phyloP scores from a whole-genome alignment of 1,140 invertebrate genomes.

The Dendroctonus ponderosae region DNA sequence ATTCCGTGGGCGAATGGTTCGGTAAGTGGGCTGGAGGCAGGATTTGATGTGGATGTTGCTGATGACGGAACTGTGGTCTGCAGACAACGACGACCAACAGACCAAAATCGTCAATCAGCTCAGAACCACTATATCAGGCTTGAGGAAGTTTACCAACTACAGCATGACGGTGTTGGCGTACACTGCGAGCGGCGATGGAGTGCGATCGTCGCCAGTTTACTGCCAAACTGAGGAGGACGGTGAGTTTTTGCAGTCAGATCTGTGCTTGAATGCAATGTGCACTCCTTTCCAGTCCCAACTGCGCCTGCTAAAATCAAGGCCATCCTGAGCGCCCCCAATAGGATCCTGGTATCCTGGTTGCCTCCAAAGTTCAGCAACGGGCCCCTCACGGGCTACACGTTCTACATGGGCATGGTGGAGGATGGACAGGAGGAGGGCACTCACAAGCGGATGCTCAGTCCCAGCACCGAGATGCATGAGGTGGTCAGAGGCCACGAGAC shows the following conservation, averaged over 20 bases:
- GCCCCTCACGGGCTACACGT: constrained; percentile 72
- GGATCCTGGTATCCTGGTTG: constrained; percentile 86
- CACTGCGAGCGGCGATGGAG: constrained; percentile 86
- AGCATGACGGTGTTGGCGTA: constrained; percentile 85
- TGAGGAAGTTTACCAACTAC: constrained; percentile 90
- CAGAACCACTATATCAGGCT: constrained; percentile 64
- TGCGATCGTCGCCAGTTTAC: constrained; percentile 76
- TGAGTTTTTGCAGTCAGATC: constrained; percentile 50
- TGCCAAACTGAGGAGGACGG: constrained; percentile 91
- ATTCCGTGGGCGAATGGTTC: constrained; percentile 67
- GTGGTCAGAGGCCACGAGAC: constrained; percentile 69
- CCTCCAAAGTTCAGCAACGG: constrained; percentile 74
- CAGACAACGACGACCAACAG: constrained; percentile 61
- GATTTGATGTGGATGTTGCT: not conserved
- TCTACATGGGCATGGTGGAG: constrained; percentile 77
- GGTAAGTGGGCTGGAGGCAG: constrained; percentile 54
- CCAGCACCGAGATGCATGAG: constrained; percentile 67
- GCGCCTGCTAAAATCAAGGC: constrained; percentile 86
- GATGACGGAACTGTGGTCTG: too few relatives aligned
- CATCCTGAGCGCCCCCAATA: constrained; percentile 75
- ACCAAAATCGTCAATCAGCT: constrained; percentile 69
- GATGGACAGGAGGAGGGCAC: constrained; percentile 71
- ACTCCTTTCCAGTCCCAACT: constrained; percentile 67
- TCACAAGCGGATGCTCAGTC: constrained; percentile 66
- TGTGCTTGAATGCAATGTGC: not conserved